These are phyloP conservation scores for Noctilio leporinus DNA, from an alignment of 2,113 vertebrate species.

Conservation along the genomic window DNA sequence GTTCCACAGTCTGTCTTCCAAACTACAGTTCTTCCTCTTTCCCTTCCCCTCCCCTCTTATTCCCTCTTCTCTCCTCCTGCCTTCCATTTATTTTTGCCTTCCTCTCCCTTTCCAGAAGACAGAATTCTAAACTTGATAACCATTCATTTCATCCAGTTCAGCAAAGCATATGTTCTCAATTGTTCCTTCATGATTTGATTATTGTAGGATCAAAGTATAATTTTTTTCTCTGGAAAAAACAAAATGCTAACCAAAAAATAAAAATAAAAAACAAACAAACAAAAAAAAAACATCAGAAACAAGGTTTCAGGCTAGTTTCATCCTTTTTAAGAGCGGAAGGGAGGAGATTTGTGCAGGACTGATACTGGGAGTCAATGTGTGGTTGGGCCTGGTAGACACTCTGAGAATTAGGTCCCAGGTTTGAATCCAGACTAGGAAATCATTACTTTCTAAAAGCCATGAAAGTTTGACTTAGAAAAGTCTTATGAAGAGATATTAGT, in stretches of 20 bases:
- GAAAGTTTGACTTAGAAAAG: background rate
- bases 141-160: background rate
- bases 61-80: no score
- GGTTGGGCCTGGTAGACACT: background rate
- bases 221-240: background rate
- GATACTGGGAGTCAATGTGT: background rate
- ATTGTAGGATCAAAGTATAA: background rate
- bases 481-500: background rate
- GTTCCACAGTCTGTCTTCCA: background rate
- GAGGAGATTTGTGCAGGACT: background rate
- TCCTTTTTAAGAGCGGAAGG: background rate
- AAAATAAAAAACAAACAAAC: no score
- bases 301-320: background rate
- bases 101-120: background rate
- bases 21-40: no score
- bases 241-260: background rate
- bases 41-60: no score
- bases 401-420: background rate
- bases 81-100: background rate
- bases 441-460: background rate
- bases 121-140: background rate
- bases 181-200: slow-evolving; percentile 6
- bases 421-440: background rate
- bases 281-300: background rate
- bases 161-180: background rate